A percentile compares a stretch with the other conserved stretches of the same genome.
phyloP scores from a whole-genome alignment of 2,113 vertebrate species.

The Burhinus oedicnemus region DNA sequence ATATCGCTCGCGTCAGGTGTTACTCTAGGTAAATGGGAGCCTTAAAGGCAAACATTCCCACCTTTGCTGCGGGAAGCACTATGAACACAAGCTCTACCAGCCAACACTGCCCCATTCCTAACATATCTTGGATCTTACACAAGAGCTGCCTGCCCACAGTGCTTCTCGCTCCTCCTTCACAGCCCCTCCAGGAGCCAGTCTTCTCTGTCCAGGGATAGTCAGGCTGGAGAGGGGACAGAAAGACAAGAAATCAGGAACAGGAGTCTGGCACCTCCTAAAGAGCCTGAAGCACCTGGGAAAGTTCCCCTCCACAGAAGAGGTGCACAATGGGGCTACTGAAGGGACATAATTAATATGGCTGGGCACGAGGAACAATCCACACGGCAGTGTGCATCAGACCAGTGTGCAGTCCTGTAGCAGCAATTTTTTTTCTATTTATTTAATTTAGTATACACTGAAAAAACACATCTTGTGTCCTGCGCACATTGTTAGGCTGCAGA shows the following conservation, averaged over 20 bases:
- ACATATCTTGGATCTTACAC: not conserved
- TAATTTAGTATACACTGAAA: not conserved
- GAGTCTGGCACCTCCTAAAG: not conserved
- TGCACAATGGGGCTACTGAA: not conserved
- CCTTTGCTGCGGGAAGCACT: not conserved
- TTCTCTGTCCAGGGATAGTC: not conserved
- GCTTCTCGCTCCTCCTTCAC: not conserved
- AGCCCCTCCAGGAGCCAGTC: not conserved
- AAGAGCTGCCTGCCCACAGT: not conserved
- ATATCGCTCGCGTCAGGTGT: not conserved
- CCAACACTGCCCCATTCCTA: rapidly evolving
- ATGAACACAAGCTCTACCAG: not conserved
- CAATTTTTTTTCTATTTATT: not conserved
- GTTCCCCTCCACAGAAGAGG: not conserved
- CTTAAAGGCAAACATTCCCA: not conserved
- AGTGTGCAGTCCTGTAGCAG: not conserved
- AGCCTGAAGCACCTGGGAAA: not conserved
- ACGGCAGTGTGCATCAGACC: rapidly evolving
- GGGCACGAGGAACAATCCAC: rapidly evolving
- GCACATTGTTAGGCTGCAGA: not conserved
- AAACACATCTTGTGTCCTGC: not conserved
- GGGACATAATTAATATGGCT: not conserved
- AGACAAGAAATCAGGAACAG: not conserved
- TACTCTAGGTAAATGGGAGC: not conserved
- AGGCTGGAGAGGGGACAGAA: not conserved